Percentiles rank a stretch among this genome's conserved stretches.
Conservation (phyloP, 2,888 invertebrate genomes). For the Drosophila falleni region DNA sequence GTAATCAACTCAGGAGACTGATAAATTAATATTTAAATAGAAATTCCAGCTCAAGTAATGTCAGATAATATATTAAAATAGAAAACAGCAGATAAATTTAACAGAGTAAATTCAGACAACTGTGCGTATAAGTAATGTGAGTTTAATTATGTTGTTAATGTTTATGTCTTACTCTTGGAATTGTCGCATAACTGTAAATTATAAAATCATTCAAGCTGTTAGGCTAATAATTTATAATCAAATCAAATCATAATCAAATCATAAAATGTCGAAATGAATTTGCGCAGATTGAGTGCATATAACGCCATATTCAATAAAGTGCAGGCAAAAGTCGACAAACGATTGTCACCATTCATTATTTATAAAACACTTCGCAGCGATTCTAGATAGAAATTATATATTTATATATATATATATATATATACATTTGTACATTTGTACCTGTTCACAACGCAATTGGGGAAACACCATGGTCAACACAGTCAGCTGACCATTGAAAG, state of each 20-base stretch:
- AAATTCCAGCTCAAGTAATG: not conserved
- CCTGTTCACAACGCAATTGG: conserved; percentile 16
- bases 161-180: not conserved
- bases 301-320: conserved; percentile 27
- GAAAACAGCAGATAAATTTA: not conserved
- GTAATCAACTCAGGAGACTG: not conserved
- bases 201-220: conserved; percentile 21
- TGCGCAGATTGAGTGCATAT: conserved; percentile 18
- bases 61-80: not conserved
- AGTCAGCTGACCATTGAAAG: conserved; percentile 65
- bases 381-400: not conserved
- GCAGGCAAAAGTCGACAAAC: conserved; percentile 24
- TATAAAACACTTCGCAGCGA: conserved; percentile 31
- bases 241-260: conserved; percentile 47
- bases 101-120: conserved; percentile 3
- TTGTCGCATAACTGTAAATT: conserved; percentile 4
- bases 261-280: conserved; percentile 48
- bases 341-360: conserved; percentile 42
- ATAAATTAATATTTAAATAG: not conserved
- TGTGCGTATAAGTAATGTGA: conserved; percentile 39
- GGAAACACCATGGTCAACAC: conserved; percentile 41
- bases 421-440: no score
- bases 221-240: conserved; percentile 41
- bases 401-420: conserved; percentile 2
- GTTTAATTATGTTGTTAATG: not conserved